Percentiles rank a stretch among this genome's conserved stretches.
phyloP scores from a whole-genome alignment of 2,888 invertebrate genomes.

The Strigamia maritima region DNA sequence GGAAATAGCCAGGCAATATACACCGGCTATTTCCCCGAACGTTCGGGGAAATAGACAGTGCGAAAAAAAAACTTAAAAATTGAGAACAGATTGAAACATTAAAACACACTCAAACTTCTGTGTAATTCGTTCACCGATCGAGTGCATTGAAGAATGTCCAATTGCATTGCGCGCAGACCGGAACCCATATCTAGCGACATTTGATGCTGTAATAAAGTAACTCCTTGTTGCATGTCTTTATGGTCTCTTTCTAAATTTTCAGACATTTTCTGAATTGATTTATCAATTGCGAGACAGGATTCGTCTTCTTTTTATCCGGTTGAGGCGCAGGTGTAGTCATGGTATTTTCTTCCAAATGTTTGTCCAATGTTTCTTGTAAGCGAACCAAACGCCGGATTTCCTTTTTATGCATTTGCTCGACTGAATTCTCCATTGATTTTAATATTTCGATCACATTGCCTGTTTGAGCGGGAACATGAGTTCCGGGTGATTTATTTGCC shows the following conservation, averaged over 20 bases:
- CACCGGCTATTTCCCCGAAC: too few species aligned
- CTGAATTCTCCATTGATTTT: background rate
- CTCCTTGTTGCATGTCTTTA: background rate
- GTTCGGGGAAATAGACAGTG: too few species aligned
- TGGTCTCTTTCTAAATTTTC: background rate
- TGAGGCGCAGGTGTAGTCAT: background rate
- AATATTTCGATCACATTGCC: background rate
- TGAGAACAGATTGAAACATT: background rate
- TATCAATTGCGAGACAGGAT: background rate
- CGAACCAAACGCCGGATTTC: background rate
- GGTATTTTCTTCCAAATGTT: background rate
- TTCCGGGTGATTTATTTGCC: background rate
- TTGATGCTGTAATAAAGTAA: slow-evolving; percentile 3
- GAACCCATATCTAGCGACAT: slow-evolving; percentile 13
- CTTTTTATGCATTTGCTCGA: background rate
- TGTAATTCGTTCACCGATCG: background rate
- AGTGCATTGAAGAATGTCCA: slow-evolving; percentile 5
- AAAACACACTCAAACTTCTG: background rate
- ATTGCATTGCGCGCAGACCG: slow-evolving; percentile 13
- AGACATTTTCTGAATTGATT: background rate
- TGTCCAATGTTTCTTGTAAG: background rate
- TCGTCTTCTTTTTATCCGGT: background rate
- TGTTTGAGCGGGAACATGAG: background rate
- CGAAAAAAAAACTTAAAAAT: background rate
- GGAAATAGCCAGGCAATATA: too few species aligned